Evolutionary conservation across 2,797 vertebrate genomes (phyloP).

Genomic region (Smutsia temminckii): DNA sequence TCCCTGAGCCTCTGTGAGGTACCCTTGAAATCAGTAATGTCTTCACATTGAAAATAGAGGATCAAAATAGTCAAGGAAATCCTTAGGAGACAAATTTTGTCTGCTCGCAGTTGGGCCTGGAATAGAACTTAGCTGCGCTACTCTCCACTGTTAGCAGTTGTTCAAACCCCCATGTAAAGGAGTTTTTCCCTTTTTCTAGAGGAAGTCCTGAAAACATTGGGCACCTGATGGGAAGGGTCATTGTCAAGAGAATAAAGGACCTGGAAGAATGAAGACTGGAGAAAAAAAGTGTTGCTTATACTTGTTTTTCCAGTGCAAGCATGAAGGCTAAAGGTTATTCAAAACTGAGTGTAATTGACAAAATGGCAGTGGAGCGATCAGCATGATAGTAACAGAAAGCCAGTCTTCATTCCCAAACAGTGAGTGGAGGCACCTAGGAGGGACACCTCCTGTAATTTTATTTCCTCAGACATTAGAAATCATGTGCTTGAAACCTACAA

Average conservation of each 20-base stretch:
- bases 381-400: background rate
- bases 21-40: background rate
- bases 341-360: background rate
- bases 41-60: background rate
- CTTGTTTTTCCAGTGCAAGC: background rate
- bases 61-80: background rate
- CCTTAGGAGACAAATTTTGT: background rate
- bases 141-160: background rate
- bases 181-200: background rate
- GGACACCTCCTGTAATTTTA: background rate
- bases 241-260: background rate
- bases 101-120: background rate
- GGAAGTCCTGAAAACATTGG: background rate
- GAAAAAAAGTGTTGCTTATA: background rate
- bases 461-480: conserved; percentile 15
- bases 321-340: background rate
- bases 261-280: background rate
- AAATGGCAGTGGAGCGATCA: background rate
- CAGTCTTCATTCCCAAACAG: background rate
- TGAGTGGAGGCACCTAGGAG: background rate
- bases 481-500: background rate
- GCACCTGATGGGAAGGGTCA: background rate
- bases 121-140: background rate
- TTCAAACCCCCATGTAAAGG: background rate
- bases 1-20: background rate